Evolutionary conservation across 2,888 invertebrate species (phyloP).

Genomic region (Acanthococcus lagerstroemiae): DNA sequence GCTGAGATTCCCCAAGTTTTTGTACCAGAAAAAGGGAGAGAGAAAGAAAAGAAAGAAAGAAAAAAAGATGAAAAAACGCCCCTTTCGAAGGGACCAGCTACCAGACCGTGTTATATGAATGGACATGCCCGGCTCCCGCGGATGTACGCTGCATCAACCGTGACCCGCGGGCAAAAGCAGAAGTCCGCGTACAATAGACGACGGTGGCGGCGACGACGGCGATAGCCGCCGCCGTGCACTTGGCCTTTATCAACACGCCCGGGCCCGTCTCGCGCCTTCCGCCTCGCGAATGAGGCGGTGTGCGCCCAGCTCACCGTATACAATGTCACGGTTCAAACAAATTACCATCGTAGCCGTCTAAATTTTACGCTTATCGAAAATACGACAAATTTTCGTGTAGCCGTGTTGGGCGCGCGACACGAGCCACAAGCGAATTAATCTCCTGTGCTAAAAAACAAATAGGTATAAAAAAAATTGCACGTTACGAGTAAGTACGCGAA

Average conservation of each 20-base stretch:
- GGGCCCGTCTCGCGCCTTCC: neutral
- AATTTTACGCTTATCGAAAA: neutral
- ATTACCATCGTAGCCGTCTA: neutral
- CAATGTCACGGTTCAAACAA: neutral
- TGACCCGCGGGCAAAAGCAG: neutral
- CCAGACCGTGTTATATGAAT: too few species aligned
- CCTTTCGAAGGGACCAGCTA: too few species aligned
- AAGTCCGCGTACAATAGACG: neutral
- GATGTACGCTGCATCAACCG: neutral
- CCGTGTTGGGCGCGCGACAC: too few species aligned
- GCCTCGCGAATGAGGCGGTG: neutral
- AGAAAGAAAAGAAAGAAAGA: too few species aligned
- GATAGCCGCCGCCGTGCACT: neutral
- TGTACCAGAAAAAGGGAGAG: too few species aligned
- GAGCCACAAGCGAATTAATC: too few species aligned
- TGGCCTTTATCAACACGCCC: neutral
- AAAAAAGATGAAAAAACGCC: too few species aligned
- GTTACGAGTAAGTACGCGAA: too few species aligned
- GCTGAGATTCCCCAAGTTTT: neutral
- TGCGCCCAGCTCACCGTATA: neutral
- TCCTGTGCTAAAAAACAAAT: too few species aligned
- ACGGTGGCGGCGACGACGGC: neutral
- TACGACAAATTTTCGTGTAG: neutral
- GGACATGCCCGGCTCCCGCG: too few species aligned
- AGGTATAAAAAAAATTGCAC: too few species aligned